These are phyloP conservation scores for Lasioglossum malachurum DNA, from an alignment of 2,888 invertebrate species.

Conservation along the genomic window DNA sequence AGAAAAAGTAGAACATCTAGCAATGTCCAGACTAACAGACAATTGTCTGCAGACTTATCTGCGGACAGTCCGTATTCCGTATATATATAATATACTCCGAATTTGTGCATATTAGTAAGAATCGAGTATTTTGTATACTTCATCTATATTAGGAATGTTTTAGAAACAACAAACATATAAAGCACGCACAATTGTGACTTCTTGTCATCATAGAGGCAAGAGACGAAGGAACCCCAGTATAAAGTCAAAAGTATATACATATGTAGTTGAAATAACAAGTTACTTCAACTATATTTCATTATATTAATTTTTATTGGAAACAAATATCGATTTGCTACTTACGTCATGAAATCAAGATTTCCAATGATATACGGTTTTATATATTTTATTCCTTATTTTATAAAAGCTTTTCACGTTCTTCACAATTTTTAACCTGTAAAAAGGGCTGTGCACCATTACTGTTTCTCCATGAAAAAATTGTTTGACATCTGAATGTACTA, in stretches of 20 bases:
- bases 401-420: too few relatives aligned
- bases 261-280: neutral
- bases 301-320: neutral
- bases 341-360: neutral
- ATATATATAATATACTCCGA: too few relatives aligned
- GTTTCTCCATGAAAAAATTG: neutral
- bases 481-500: neutral
- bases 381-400: neutral
- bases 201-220: too few relatives aligned
- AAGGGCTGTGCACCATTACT: neutral
- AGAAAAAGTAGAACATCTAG: neutral
- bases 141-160: too few relatives aligned
- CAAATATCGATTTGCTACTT: neutral
- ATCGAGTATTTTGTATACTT: too few relatives aligned
- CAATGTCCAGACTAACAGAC: neutral
- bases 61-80: too few relatives aligned
- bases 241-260: neutral
- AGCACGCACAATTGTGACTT: too few relatives aligned
- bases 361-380: neutral
- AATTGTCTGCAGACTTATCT: too few relatives aligned
- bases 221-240: too few relatives aligned
- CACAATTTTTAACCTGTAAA: neutral
- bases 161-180: too few relatives aligned
- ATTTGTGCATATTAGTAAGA: too few relatives aligned
- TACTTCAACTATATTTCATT: neutral